Base-by-base conservation (phyloP, 1,140 invertebrate genomes). In the Trichonephila clavipes region DNA sequence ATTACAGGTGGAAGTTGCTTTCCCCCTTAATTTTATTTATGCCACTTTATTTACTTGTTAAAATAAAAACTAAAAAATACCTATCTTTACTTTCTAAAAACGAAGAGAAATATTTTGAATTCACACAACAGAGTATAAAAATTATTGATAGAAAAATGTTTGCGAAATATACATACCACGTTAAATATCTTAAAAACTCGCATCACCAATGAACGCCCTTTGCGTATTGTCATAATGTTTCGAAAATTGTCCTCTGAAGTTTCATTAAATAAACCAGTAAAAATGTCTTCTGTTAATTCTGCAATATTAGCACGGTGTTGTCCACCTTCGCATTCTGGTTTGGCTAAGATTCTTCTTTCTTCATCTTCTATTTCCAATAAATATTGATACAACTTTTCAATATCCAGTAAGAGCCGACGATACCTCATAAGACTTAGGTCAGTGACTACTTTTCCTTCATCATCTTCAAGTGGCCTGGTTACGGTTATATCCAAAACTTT, bases 401-500 rank as follows among this genome's bases (percentile, higher is more conserved):
- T 95, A 34, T 94, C 90, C n/a, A 94, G 58, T 19, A 95, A 77
- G 21, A 94, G 64, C 21, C 66, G 58, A n/a, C 94, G 94, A 44
- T 94, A 85, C 34, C 51, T 94, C n/a, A 89, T 86, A 93, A 69
- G 93, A 86, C 59, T 96, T 94, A 96, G 96, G 94, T 96, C 96
- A 64, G 95, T 95, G 18, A 94, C 92, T 16, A 77, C 66, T 24
- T 95, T 94, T 69, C 95, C 94, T n/a, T 95, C 94, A 88, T 95
- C 95, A 90, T 95, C 95, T 66, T 95, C 95, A n/a, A 87, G 88
- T 16, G 92, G 64, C n/a, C 94, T 94, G 94, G 95, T 96, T 59
- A 97, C 97, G 24, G 87, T 97, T n/a, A 98, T 96, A 94, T 98
- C 97, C 95, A 98, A 97, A 95, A 99, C 98, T 96, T 98, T 98